phyloP scores from a whole-genome alignment of 2,888 invertebrate genomes.

The Drosophila subsilvestris region DNA sequence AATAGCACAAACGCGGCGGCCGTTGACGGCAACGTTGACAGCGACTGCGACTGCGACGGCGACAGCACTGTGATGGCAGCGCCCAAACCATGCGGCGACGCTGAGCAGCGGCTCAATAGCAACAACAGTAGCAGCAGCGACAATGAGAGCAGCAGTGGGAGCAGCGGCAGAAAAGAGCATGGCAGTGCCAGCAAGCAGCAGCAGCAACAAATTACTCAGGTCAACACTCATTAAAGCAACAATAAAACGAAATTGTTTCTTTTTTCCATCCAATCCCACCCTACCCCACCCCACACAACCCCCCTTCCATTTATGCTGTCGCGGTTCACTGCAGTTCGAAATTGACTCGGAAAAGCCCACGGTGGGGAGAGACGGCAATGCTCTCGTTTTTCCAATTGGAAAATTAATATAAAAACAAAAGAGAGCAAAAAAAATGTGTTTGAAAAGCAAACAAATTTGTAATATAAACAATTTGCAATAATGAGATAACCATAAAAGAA shows the following conservation, averaged over 20 bases:
- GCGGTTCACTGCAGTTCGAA: slow-evolving; percentile 24
- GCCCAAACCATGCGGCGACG: slow-evolving; percentile 52
- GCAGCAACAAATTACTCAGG: slow-evolving; percentile 40
- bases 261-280: slow-evolving; percentile 12
- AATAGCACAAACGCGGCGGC: slow-evolving; percentile 12
- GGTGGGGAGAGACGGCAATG: slow-evolving; percentile 1
- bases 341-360: slow-evolving; percentile 22
- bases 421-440: slow-evolving; percentile 22
- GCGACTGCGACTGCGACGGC: slow-evolving; percentile 10
- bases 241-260: slow-evolving; percentile 2
- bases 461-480: background rate
- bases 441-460: slow-evolving; percentile 26
- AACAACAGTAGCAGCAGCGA: slow-evolving; percentile 46
- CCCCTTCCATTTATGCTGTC: slow-evolving; percentile 1
- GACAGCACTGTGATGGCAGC: slow-evolving; percentile 54
- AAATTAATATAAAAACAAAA: slow-evolving; percentile 2
- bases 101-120: slow-evolving; percentile 47
- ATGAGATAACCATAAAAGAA: slow-evolving; percentile 24
- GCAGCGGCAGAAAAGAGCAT: slow-evolving; percentile 17
- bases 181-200: slow-evolving; percentile 43
- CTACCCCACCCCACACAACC: background rate
- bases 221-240: slow-evolving; percentile 42
- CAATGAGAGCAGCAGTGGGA: slow-evolving; percentile 31
- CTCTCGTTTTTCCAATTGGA: slow-evolving; percentile 9
- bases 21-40: slow-evolving; percentile 18